These are phyloP conservation scores for Eupithecia subumbrata DNA, from an alignment of 2,888 invertebrate genomes.

Conservation along the genomic window DNA sequence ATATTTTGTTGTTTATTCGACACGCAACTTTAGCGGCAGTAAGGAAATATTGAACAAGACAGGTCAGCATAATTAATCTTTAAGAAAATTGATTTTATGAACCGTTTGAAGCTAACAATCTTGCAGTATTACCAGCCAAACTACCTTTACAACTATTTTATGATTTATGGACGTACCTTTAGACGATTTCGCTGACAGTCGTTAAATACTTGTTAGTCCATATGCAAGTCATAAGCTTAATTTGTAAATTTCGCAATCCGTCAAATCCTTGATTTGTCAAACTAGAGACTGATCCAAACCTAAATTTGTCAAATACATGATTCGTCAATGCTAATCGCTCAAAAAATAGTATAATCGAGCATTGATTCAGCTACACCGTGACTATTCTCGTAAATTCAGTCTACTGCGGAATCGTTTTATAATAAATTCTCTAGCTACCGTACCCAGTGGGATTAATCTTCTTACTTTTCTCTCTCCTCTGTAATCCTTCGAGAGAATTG, in stretches of 20 bases:
- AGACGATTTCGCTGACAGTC: no score
- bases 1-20: conserved; percentile 38
- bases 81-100: conserved; percentile 7
- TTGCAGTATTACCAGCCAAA: neutral
- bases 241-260: no score
- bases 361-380: conserved; percentile 28
- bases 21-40: conserved; percentile 40
- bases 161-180: neutral
- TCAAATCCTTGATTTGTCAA: no score
- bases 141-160: neutral
- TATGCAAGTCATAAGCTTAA: no score
- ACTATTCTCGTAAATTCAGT: conserved; percentile 41
- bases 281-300: no score
- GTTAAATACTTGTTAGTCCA: no score
- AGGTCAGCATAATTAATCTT: conserved; percentile 13
- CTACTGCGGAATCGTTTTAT: conserved; percentile 72
- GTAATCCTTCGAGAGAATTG: conserved; percentile 79
- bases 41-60: conserved; percentile 28
- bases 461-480: conserved; percentile 79
- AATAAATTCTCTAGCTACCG: conserved; percentile 76
- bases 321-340: conserved; percentile 23
- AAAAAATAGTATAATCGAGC: conserved; percentile 21
- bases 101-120: neutral
- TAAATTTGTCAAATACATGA: no score
- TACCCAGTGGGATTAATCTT: conserved; percentile 81